These are phyloP conservation scores for Silvanus unidentatus DNA, from an alignment of 2,888 invertebrate genomes.

Conservation along the genomic window DNA sequence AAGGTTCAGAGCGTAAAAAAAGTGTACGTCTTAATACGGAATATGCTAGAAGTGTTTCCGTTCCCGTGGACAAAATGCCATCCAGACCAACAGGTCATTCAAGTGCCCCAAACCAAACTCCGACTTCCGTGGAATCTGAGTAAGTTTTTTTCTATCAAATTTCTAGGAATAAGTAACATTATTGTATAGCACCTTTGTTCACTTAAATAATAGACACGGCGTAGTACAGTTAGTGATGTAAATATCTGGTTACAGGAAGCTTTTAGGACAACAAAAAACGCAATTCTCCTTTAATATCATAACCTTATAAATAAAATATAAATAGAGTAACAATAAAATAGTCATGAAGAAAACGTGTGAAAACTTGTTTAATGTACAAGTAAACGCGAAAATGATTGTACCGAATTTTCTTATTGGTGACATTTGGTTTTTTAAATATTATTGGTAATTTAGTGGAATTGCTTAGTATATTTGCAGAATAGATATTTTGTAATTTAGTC, in stretches of 20 bases:
- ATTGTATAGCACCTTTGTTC: no score
- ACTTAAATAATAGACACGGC: no score
- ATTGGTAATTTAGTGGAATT: constrained; percentile 2
- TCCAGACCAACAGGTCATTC: constrained; percentile 51
- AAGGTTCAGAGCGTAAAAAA: constrained; percentile 66
- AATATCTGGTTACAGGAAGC: no score
- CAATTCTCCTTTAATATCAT: no score
- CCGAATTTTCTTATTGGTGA: constrained; percentile 33
- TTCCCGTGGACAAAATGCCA: constrained; percentile 69
- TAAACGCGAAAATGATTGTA: constrained; percentile 27
- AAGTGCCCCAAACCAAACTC: constrained; percentile 54
- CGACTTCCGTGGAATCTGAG: constrained; percentile 66
- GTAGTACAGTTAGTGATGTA: no score
- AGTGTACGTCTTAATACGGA: constrained; percentile 62
- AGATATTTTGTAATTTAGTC: constrained; percentile 3
- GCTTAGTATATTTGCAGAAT: neutral
- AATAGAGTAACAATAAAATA: no score
- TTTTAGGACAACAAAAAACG: no score
- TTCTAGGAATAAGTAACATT: neutral
- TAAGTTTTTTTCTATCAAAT: constrained; percentile 45
- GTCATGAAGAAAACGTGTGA: neutral
- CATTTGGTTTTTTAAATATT: constrained; percentile 37
- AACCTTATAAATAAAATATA: no score
- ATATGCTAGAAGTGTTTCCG: constrained; percentile 81
- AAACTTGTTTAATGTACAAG: neutral